Percentiles rank a stretch among this genome's conserved stretches.
Conservation (phyloP, 2,113 vertebrate genomes). For the Atherinomorus stipes region DNA sequence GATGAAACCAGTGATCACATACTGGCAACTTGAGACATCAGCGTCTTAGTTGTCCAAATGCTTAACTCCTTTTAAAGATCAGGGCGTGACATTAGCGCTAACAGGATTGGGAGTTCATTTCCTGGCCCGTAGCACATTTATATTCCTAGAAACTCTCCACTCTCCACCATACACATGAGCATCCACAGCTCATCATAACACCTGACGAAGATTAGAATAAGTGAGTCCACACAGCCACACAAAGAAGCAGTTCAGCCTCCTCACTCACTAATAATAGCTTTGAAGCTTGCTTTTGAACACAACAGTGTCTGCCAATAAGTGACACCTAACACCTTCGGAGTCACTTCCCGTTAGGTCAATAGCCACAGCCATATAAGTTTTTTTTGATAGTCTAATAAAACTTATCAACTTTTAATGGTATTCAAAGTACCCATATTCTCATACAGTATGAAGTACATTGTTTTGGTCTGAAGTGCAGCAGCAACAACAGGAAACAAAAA, state of each 20-base stretch:
- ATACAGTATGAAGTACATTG: not conserved
- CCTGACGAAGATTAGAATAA: not conserved
- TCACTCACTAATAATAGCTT: slow-evolving; percentile 2
- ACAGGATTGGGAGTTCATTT: not conserved
- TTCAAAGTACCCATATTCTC: not conserved
- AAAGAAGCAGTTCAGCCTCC: not conserved
- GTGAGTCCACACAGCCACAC: not conserved
- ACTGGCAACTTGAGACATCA: not conserved
- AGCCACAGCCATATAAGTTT: not conserved
- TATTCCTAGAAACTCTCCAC: not conserved
- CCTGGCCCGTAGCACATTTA: not conserved
- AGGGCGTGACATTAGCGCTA: not conserved
- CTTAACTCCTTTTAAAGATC: not conserved
- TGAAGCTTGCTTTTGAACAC: not conserved
- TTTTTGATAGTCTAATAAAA: slow-evolving; percentile 15
- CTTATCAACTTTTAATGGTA: not conserved
- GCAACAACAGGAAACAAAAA: not conserved
- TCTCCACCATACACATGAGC: not conserved
- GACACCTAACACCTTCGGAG: not conserved
- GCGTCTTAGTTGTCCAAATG: not conserved
- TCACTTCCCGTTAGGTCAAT: slow-evolving; percentile 13
- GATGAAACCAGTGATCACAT: not conserved
- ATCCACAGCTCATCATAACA: not conserved
- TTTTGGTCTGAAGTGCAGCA: not conserved
- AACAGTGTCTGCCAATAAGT: not conserved